These are phyloP conservation scores for Cephus cinctus DNA, from an alignment of 1,140 invertebrate genomes.

Conservation along the genomic window DNA sequence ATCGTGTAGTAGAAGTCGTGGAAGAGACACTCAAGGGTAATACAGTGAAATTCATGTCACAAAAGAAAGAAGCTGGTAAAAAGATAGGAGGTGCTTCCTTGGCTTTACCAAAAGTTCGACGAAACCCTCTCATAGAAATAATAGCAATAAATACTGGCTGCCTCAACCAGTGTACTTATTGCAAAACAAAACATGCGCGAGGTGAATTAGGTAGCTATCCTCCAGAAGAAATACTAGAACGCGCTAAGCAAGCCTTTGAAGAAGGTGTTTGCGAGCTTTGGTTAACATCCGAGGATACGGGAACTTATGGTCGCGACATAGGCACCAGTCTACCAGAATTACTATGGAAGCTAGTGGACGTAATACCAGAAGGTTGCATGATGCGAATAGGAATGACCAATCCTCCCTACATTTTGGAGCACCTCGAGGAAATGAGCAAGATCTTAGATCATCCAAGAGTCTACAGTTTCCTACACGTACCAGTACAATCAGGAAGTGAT, in stretches of 20 bases:
- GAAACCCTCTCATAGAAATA: constrained; percentile 96
- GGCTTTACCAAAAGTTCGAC: constrained; percentile 88
- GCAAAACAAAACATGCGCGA: constrained; percentile 96
- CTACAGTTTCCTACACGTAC: constrained; percentile 95
- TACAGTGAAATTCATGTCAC: constrained; percentile 76
- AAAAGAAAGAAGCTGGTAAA: constrained; percentile 78
- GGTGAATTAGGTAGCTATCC: constrained; percentile 94
- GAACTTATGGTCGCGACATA: constrained; percentile 95
- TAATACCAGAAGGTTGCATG: constrained; percentile 89
- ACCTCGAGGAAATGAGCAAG: constrained; percentile 87
- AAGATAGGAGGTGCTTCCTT: constrained; percentile 86
- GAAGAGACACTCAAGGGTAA: constrained; percentile 96
- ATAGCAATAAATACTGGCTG: constrained; percentile 98
- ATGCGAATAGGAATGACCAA: constrained; percentile 95
- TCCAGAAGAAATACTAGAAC: constrained; percentile 77
- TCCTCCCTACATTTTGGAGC: constrained; percentile 96
- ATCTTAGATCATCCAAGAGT: constrained; percentile 88
- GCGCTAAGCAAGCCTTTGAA: constrained; percentile 80
- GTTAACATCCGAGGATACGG: constrained; percentile 97
- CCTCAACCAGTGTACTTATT: constrained; percentile 98
- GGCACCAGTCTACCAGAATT: constrained; percentile 84
- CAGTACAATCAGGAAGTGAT: constrained; percentile 96
- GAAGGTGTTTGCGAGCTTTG: constrained; percentile 98
- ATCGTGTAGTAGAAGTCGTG: constrained; percentile 97
- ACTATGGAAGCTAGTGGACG: constrained; percentile 81